Percentiles rank a stretch among this genome's conserved stretches.
These are phyloP conservation scores for Electrona antarctica DNA, from an alignment of 2,113 vertebrate genomes.

Conservation along the genomic window DNA sequence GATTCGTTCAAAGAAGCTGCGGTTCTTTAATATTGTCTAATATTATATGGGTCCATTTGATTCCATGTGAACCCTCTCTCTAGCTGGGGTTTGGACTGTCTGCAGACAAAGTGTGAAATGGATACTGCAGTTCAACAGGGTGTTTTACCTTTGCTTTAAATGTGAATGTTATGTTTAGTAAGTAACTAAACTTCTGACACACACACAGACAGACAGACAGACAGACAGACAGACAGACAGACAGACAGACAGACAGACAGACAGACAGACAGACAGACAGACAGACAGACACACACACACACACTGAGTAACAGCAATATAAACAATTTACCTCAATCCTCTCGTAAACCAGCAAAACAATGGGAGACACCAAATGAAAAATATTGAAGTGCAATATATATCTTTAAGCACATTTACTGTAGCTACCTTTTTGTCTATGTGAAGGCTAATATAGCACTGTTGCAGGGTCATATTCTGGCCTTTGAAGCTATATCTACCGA, in stretches of 20 bases:
- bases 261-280: too few relatives aligned
- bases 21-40: constrained; percentile 78
- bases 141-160: neutral
- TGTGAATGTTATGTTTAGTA: constrained; percentile 10
- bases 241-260: too few relatives aligned
- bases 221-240: too few relatives aligned
- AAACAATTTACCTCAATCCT: constrained; percentile 45
- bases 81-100: neutral
- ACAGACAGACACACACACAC: too few relatives aligned
- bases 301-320: neutral
- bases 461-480: neutral
- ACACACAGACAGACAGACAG: too few relatives aligned
- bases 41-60: neutral
- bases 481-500: too few relatives aligned
- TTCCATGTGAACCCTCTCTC: too few relatives aligned
- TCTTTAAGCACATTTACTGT: neutral
- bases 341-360: neutral
- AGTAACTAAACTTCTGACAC: neutral
- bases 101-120: neutral
- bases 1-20: constrained; percentile 93
- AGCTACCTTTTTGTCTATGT: constrained; percentile 3
- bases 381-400: constrained; percentile 8
- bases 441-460: constrained; percentile 4
- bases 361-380: neutral
- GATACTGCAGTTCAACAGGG: neutral